Evolutionary conservation across 2,113 vertebrate genomes (phyloP).

Genomic region (Cephalophus harveyi): DNA sequence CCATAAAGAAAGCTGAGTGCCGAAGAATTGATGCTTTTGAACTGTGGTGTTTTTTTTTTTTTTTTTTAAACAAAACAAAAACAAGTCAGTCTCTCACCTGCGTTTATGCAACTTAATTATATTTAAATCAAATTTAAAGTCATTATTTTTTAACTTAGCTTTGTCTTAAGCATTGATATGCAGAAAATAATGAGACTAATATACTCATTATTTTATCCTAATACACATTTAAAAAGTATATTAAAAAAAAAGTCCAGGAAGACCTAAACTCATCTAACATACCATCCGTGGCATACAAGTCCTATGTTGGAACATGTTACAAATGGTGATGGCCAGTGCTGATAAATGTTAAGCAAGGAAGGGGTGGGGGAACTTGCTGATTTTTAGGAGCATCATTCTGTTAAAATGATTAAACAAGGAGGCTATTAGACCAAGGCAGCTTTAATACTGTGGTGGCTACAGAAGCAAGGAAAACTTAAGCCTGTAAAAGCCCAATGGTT

Average conservation of each 20-base stretch:
- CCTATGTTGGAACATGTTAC: neutral
- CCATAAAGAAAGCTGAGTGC: too few relatives aligned
- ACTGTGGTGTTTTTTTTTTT: too few relatives aligned
- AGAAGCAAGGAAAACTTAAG: neutral
- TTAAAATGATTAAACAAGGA: neutral
- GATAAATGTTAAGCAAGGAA: neutral
- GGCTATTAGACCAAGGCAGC: neutral
- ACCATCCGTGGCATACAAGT: neutral
- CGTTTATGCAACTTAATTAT: neutral
- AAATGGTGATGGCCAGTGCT: neutral
- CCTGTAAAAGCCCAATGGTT: neutral
- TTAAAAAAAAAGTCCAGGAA: neutral
- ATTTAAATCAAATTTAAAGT: neutral
- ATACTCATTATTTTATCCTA: neutral
- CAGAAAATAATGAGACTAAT: neutral
- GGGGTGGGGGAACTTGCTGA: neutral
- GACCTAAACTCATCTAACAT: neutral
- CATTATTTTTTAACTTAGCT: neutral
- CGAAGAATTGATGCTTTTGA: too few relatives aligned
- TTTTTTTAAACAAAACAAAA: neutral
- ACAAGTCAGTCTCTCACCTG: neutral
- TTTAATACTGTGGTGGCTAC: neutral
- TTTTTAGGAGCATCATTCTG: neutral
- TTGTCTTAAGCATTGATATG: neutral
- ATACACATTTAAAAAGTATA: neutral